Evolutionary conservation across 2,113 vertebrate genomes (phyloP).

Genomic region (Oryzias woworae): DNA sequence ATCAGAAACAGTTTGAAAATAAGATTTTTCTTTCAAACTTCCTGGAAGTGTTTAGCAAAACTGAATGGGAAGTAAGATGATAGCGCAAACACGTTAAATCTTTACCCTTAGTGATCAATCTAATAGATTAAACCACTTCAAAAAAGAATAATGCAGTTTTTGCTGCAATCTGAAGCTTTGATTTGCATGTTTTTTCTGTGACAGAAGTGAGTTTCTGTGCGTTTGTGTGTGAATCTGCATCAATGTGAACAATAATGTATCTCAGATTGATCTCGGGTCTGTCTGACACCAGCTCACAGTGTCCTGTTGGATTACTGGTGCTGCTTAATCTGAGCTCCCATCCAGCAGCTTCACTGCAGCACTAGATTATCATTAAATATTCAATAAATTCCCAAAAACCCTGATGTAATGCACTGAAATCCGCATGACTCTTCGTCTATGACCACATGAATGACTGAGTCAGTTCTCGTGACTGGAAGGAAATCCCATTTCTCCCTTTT

Average conservation of each 20-base stretch:
- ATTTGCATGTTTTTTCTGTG: too few relatives aligned
- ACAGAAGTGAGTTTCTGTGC: neutral
- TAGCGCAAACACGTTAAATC: too few relatives aligned
- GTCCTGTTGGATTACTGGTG: constrained; percentile 39
- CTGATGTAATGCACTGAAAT: neutral
- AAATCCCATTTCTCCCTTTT: neutral
- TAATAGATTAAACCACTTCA: too few relatives aligned
- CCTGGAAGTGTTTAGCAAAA: too few relatives aligned
- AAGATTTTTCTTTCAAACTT: too few relatives aligned
- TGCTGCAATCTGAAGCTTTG: too few relatives aligned
- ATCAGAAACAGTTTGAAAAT: too few relatives aligned
- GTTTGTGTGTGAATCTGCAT: neutral
- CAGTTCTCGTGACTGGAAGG: constrained; percentile 26
- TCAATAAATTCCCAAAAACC: neutral
- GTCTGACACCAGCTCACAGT: constrained; percentile 12
- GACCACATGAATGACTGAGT: constrained; percentile 27
- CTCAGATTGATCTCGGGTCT: constrained; percentile 15
- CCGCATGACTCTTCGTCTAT: constrained; percentile 40
- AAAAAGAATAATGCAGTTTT: too few relatives aligned
- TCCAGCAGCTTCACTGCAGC: neutral
- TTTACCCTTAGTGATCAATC: too few relatives aligned
- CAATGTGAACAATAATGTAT: neutral
- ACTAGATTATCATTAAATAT: neutral
- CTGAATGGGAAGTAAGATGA: too few relatives aligned
- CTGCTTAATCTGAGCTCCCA: constrained; percentile 35